Conservation (phyloP, 2,797 vertebrate genomes). For the Uromys caudimaculatus region DNA sequence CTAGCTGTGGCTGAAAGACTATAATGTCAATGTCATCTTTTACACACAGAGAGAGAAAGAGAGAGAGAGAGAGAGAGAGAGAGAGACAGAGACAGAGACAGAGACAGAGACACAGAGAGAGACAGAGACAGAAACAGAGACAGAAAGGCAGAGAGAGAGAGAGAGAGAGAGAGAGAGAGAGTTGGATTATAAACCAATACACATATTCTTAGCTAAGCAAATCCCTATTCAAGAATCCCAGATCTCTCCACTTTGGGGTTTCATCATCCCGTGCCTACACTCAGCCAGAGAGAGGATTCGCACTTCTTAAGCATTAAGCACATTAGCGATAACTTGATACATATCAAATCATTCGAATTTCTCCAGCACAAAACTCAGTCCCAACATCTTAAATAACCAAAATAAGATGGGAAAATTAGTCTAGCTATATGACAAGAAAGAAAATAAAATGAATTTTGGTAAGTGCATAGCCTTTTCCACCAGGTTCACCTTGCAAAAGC, state of each 20-base stretch:
- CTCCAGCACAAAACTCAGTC: not conserved
- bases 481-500: conserved; percentile 28
- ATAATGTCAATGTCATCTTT: not conserved
- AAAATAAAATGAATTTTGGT: conserved; percentile 4
- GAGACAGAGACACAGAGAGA: not conserved
- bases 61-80: not conserved
- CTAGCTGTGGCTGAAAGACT: not conserved
- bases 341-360: not conserved
- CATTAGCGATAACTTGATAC: not conserved
- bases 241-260: not conserved
- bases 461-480: not conserved
- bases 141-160: not conserved
- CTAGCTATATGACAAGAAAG: not conserved
- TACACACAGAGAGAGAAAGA: not conserved
- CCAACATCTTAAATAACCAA: not conserved
- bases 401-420: not conserved
- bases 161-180: no score
- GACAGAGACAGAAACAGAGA: not conserved
- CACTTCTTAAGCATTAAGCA: not conserved
- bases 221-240: not conserved
- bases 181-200: not conserved
- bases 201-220: not conserved
- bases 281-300: not conserved
- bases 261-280: no score
- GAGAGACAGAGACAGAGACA: not conserved